A percentile compares a stretch with the other conserved stretches of the same genome.
These are phyloP conservation scores for Leptodactylus fallax DNA, from an alignment of 2,797 vertebrate species.

Conservation along the genomic window DNA sequence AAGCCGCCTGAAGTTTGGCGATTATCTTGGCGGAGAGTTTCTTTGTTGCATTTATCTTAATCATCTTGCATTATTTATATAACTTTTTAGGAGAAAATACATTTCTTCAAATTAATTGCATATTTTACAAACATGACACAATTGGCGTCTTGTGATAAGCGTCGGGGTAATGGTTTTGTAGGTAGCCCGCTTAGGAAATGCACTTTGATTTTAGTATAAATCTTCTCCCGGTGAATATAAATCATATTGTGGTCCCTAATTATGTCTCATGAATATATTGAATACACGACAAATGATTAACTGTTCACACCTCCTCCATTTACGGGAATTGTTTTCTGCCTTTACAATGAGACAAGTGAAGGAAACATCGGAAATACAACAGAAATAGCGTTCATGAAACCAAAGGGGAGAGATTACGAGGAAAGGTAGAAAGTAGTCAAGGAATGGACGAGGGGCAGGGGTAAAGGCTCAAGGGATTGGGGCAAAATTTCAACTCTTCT, in stretches of 20 bases:
- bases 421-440: neutral
- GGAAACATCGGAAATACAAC: neutral
- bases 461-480: too few species aligned
- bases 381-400: neutral
- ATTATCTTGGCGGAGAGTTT: neutral
- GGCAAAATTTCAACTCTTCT: too few species aligned
- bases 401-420: neutral
- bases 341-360: neutral
- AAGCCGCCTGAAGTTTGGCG: slow-evolving; percentile 5
- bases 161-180: slow-evolving; percentile 41
- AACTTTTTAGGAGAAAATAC: slow-evolving; percentile 27
- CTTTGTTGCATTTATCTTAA: slow-evolving; percentile 48
- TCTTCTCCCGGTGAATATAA: slow-evolving; percentile 47
- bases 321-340: neutral
- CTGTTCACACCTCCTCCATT: slow-evolving; percentile 7
- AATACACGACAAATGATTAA: slow-evolving; percentile 54
- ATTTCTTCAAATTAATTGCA: slow-evolving; percentile 49
- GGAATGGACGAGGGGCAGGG: too few species aligned
- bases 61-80: slow-evolving; percentile 38
- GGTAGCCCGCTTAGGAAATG: slow-evolving; percentile 44
- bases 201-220: slow-evolving; percentile 48
- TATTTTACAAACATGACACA: slow-evolving; percentile 54
- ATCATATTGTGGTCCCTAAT: slow-evolving; percentile 51
- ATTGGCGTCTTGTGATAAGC: slow-evolving; percentile 42
- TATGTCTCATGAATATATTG: slow-evolving; percentile 59